phyloP scores from a whole-genome alignment of 2,797 vertebrate species.

The Rhinichthys osculus region DNA sequence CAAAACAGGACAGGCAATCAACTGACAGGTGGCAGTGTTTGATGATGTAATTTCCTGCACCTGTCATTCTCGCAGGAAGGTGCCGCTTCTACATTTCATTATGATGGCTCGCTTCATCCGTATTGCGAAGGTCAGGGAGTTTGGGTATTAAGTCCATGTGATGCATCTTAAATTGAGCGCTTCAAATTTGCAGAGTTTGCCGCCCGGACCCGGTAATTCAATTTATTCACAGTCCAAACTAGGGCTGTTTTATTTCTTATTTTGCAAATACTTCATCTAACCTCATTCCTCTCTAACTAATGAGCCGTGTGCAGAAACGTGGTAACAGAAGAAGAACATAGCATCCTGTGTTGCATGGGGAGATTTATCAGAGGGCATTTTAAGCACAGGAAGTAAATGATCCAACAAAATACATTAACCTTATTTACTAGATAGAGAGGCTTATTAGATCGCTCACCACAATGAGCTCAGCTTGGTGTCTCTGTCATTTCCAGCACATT shows the following conservation, averaged over 20 bases:
- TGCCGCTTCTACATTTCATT: conserved; percentile 46
- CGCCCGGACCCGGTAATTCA: not conserved
- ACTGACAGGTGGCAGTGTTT: conserved; percentile 48
- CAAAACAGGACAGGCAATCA: conserved; percentile 36
- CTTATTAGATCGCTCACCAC: conserved; percentile 54
- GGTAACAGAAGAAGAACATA: conserved; percentile 26
- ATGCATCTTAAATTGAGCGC: conserved; percentile 25
- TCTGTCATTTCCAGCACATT: conserved; percentile 69
- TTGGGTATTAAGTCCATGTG: conserved; percentile 28
- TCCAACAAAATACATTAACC: conserved; percentile 65
- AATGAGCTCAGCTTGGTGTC: conserved; percentile 54
- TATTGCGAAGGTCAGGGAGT: conserved; percentile 41
- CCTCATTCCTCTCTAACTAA: conserved; percentile 40
- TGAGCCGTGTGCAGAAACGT: conserved; percentile 36
- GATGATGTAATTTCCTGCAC: conserved; percentile 60
- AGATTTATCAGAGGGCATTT: conserved; percentile 57
- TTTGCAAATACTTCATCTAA: conserved; percentile 34
- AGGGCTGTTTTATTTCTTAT: conserved; percentile 19
- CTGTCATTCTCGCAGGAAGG: conserved; percentile 50
- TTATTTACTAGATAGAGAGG: conserved; percentile 69
- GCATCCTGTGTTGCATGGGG: conserved; percentile 38
- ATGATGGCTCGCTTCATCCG: conserved; percentile 29
- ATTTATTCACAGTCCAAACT: conserved; percentile 42
- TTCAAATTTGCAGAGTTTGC: conserved; percentile 26
- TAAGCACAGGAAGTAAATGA: conserved; percentile 58